Percentiles rank a stretch among this genome's conserved stretches.
Evolutionary conservation across 2,113 vertebrate genomes (phyloP).

Genomic region (Podarcis muralis): DNA sequence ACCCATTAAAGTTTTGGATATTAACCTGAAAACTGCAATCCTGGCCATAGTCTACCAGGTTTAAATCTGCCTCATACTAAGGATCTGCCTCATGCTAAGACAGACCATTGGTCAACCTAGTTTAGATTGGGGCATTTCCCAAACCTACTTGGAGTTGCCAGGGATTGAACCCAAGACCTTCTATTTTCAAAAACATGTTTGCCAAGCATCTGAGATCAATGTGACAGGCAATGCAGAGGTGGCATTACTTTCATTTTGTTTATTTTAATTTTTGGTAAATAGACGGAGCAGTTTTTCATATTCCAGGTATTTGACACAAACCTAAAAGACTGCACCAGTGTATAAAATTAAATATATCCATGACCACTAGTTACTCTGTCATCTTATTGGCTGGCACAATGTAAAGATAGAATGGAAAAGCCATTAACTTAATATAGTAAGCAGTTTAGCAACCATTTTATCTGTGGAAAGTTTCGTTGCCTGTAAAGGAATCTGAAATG

Average conservation of each 20-base stretch:
- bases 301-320: background rate
- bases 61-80: background rate
- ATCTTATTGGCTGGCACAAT: background rate
- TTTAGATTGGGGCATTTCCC: background rate
- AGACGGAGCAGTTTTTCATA: background rate
- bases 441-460: rapidly evolving
- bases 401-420: background rate
- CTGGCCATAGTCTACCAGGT: background rate
- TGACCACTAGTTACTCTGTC: background rate
- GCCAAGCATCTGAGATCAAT: background rate
- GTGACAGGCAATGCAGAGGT: background rate
- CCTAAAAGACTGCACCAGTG: no score
- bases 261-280: background rate
- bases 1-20: background rate
- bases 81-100: no score
- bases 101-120: no score
- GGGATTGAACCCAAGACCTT: background rate
- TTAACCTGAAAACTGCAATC: background rate
- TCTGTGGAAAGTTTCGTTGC: background rate
- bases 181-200: background rate
- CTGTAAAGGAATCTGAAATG: background rate
- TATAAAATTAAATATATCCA: rapidly evolving
- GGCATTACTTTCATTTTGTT: background rate
- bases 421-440: background rate
- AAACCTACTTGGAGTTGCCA: background rate